phyloP scores from a whole-genome alignment of 2,797 vertebrate species.

The Psittacula echo region DNA sequence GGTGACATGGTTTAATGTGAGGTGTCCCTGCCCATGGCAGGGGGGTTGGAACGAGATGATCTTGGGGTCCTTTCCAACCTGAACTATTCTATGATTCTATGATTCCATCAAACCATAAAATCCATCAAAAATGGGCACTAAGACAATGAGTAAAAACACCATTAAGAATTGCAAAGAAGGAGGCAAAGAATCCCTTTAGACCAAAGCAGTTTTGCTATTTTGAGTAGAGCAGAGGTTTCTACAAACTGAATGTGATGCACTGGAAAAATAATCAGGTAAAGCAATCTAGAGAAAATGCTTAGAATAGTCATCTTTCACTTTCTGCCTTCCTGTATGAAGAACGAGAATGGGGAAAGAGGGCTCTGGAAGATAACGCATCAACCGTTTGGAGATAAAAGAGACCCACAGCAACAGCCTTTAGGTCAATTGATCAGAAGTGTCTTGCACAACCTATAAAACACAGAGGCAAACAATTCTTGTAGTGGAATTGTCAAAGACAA shows the following conservation, averaged over 20 bases:
- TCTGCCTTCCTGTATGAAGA: not conserved
- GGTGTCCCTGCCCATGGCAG: no score
- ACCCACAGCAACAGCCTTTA: not conserved
- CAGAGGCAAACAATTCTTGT: not conserved
- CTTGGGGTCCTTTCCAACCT: no score
- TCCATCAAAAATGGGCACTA: not conserved
- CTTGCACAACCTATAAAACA: not conserved
- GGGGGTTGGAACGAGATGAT: no score
- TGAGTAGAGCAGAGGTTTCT: not conserved
- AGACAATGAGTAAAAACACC: not conserved
- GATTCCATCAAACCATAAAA: not conserved
- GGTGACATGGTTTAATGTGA: no score
- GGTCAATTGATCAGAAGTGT: not conserved
- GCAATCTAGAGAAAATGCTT: not conserved
- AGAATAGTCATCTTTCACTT: not conserved
- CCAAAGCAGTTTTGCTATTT: not conserved
- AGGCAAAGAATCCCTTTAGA: not conserved
- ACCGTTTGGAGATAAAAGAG: not conserved
- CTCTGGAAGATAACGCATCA: not conserved
- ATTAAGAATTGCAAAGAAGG: not conserved
- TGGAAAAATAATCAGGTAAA: not conserved
- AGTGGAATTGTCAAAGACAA: not conserved
- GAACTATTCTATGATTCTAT: no score
- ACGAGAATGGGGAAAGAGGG: not conserved
- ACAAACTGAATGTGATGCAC: not conserved